Conservation (phyloP, 2,113 vertebrate genomes). For the Micronisus gabar region DNA sequence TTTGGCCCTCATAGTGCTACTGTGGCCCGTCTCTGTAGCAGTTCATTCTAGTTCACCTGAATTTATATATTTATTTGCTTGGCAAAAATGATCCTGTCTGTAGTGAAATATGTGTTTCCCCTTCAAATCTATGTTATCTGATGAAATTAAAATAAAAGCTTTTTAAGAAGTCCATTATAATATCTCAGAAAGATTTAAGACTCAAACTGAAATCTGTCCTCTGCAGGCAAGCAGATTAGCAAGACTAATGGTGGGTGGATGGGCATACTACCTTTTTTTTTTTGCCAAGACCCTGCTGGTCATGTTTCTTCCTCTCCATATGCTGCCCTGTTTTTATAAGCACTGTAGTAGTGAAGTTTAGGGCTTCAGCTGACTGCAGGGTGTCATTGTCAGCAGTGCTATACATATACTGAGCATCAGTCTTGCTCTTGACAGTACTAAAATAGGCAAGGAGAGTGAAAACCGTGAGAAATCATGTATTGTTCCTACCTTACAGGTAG, state of each 20-base stretch:
- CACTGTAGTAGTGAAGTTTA: not conserved
- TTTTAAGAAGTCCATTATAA: conserved; percentile 17
- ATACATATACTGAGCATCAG: not conserved
- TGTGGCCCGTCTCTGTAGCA: not conserved
- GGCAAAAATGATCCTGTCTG: not conserved
- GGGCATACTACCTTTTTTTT: not conserved
- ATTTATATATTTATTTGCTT: conserved; percentile 16
- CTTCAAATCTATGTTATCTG: not conserved
- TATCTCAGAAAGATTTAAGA: not conserved
- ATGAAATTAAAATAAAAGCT: conserved; percentile 32
- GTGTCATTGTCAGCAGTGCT: not conserved
- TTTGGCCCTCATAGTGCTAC: not conserved
- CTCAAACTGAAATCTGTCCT: not conserved
- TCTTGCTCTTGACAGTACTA: not conserved
- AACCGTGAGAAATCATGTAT: not conserved
- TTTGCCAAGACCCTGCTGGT: conserved; percentile 23
- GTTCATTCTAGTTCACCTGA: conserved; percentile 10
- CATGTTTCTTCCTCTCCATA: conserved; percentile 20
- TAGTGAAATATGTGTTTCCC: conserved; percentile 19
- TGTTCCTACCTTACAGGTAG: not conserved
- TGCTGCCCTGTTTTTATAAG: not conserved
- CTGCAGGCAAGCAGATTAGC: conserved; percentile 1
- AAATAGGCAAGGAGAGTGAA: not conserved
- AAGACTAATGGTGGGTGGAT: not conserved
- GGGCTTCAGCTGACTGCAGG: not conserved